phyloP scores from a whole-genome alignment of 2,797 vertebrate genomes.

The Chromobotia macracanthus region DNA sequence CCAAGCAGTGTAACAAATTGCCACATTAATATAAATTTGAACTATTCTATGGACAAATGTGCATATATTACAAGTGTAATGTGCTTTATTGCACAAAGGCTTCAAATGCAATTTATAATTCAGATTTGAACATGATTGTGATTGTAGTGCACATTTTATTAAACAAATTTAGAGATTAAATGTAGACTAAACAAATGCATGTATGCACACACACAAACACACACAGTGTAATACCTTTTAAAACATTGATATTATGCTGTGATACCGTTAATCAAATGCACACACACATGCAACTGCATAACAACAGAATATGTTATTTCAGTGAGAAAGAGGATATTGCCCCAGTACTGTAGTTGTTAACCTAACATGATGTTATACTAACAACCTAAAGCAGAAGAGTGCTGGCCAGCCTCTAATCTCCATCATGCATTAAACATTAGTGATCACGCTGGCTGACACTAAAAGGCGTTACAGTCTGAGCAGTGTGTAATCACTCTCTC shows the following conservation, averaged over 20 bases:
- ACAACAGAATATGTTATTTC: slow-evolving; percentile 29
- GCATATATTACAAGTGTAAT: not conserved
- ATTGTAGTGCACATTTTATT: not conserved
- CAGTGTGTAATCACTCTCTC: slow-evolving; percentile 30
- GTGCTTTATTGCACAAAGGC: not conserved
- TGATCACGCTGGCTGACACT: slow-evolving; percentile 20
- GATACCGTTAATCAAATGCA: slow-evolving; percentile 14
- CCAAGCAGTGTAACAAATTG: not conserved
- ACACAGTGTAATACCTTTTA: not conserved
- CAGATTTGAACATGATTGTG: not conserved
- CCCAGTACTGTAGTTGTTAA: slow-evolving; percentile 34
- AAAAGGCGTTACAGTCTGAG: slow-evolving; percentile 43
- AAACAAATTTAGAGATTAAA: not conserved
- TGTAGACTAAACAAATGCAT: not conserved
- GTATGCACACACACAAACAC: not conserved
- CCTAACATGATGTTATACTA: slow-evolving; percentile 38
- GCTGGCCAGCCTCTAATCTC: slow-evolving; percentile 19
- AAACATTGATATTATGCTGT: slow-evolving; percentile 2
- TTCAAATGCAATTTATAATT: not conserved
- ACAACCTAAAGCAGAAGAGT: slow-evolving; percentile 27
- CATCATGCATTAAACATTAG: slow-evolving; percentile 48
- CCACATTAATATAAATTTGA: not conserved
- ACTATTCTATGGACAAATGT: not conserved
- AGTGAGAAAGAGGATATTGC: not conserved
- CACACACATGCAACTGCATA: not conserved